phyloP scores from a whole-genome alignment of 2,888 invertebrate species.

The Archips crataeganus region DNA sequence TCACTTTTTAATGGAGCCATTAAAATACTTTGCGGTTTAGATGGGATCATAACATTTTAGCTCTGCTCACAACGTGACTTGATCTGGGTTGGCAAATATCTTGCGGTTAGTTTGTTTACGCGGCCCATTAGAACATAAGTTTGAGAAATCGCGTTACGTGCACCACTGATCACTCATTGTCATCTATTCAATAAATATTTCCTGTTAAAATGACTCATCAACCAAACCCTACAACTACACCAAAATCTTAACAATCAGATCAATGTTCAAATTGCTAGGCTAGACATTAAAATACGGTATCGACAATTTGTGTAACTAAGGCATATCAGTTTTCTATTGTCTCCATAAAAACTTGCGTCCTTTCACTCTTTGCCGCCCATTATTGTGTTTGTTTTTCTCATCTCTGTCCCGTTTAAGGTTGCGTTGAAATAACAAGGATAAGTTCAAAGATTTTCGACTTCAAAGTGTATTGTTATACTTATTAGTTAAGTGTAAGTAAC shows the following conservation, averaged over 20 bases:
- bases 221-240: conserved; percentile 6
- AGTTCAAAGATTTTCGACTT: conserved; percentile 32
- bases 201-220: conserved; percentile 32
- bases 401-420: conserved; percentile 50
- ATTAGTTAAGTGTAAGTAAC: neutral
- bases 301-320: conserved; percentile 61
- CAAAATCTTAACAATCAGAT: conserved; percentile 18
- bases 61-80: conserved; percentile 53
- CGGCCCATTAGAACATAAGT: conserved; percentile 54
- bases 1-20: conserved; percentile 81
- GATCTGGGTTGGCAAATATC: conserved; percentile 67
- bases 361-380: conserved; percentile 61
- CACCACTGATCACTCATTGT: conserved; percentile 59
- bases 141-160: conserved; percentile 69
- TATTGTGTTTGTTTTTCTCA: conserved; percentile 57
- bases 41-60: conserved; percentile 73
- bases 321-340: conserved; percentile 71
- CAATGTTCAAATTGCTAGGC: conserved; percentile 24
- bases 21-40: conserved; percentile 78
- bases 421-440: conserved; percentile 54
- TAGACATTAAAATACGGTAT: conserved; percentile 50
- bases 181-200: conserved; percentile 47
- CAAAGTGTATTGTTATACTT: conserved; percentile 22
- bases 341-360: conserved; percentile 58
- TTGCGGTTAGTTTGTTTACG: conserved; percentile 68